Base-by-base conservation (phyloP, 2,113 vertebrate species). In the Pitta sordida region DNA sequence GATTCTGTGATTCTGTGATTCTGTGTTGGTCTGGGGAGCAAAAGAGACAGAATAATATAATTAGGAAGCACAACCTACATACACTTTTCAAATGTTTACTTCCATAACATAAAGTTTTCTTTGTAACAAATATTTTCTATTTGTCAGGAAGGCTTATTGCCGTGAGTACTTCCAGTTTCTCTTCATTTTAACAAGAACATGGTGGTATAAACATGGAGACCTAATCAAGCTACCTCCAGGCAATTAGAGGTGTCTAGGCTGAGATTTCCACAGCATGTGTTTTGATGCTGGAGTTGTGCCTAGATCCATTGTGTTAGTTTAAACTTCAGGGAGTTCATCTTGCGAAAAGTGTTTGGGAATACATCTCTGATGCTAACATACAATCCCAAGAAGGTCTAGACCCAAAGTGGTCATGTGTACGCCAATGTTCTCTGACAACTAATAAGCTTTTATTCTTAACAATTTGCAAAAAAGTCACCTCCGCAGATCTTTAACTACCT, bases 61-160 rank as follows among this genome's bases (percentile, higher is more conserved):
- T 93, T 68, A 80, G 93, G 90, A 96, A 95, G 78, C 68, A 88
- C 52, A 95, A 93, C 44, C n/a, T 60, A 93, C 46, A 22, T 79
- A 89, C 32, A 97, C 32, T 59, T 90, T 39, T 46, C 17, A 17
- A 87, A 86, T 73, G 27, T 73, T 63, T 63, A 58, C 23, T 71
- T 87, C 43, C 36, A 23, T 60, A 84, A 39, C 36, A 83, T 49
- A 76, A 59, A 19, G 7, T 48, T 93, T 82, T 37, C 32, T 91
- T 94, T 93, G 39, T 62, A 80, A 37, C 27, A 87, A 70, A 36
- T 78, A 77, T 80, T 96, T 84, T n/a, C 37, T 90, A 41, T 86
- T 95, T 74, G 22, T 44, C 93, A 88, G 52, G 24, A 64, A 74
- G 36, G 30, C 20, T 79, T 68, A 39, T 6, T 79, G n/a, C 44